Evolutionary conservation across 2,888 invertebrate genomes (phyloP), one percentile per base, ranked within the genome.

Genomic region (Drepanosiphum platanoidis): DNA sequence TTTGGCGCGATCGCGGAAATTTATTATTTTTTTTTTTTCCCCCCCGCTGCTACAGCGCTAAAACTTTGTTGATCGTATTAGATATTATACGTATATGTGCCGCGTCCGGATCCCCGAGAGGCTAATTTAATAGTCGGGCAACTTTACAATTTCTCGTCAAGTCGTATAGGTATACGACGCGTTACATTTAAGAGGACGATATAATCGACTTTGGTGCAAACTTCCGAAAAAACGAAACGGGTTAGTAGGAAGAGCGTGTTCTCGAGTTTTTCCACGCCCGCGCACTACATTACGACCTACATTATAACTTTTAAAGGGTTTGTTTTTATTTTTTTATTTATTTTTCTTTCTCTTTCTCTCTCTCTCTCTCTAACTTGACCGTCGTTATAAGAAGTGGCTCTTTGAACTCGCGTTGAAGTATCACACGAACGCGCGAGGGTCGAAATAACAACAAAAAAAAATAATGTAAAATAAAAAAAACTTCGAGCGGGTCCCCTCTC

Each of bases 281-380:
- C 18, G 30, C 18, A 30, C 30, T 46, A 52, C 7, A 39, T 52
- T 0, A n/a, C 5, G 0, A 52, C 18, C 52, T 18, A 18, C 1
- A 18, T 52, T 5, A 52, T 18, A 52, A 52, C 52, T 52, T 52
- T n/a, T 61, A 27, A 58, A 32, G 4, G 46, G 1, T n/a, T n/a
- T 72, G 27, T 42, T 72, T 22, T 42, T 46, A 72, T 46, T 46
- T 72, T 72, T n/a, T n/a, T n/a, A n/a, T n/a, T n/a, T n/a, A n/a
- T n/a, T n/a, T n/a, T n/a, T n/a, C n/a, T n/a, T n/a, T n/a, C n/a
- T n/a, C n/a, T n/a, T n/a, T n/a, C n/a, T n/a, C n/a, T n/a, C n/a
- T n/a, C n/a, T n/a, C n/a, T n/a, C n/a, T n/a, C n/a, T 18, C 30
- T 18, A 36, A 42, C 42, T 36, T 42, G 30, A 18, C 30, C 30